Conservation (phyloP, 2,113 vertebrate genomes). For the Larimichthys crocea region DNA sequence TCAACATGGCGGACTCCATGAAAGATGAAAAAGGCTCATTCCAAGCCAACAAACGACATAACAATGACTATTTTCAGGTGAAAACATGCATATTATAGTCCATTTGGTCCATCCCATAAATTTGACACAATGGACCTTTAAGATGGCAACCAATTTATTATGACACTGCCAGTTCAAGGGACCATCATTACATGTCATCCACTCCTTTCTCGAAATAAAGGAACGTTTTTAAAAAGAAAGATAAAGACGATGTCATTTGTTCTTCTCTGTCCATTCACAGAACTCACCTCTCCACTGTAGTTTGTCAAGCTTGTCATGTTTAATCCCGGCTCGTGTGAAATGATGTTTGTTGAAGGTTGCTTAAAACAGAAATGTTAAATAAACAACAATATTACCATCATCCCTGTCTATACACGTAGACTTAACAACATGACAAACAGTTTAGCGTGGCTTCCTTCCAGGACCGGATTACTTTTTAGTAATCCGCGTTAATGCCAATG, state of each 20-base stretch:
- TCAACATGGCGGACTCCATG: no score
- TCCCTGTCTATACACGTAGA: neutral
- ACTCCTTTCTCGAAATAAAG: neutral
- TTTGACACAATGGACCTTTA: neutral
- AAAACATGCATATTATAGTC: no score
- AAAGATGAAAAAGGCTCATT: no score
- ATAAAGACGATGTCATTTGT: neutral
- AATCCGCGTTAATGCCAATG: slow-evolving; percentile 5
- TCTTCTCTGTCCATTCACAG: neutral
- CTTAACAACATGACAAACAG: neutral
- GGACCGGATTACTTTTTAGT: neutral
- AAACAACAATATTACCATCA: neutral
- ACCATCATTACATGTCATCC: neutral
- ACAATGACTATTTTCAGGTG: no score
- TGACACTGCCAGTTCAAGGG: neutral
- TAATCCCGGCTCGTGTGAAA: neutral
- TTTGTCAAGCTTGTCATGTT: neutral
- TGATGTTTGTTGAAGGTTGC: neutral
- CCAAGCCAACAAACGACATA: no score
- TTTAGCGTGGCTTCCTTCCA: neutral
- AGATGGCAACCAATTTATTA: neutral
- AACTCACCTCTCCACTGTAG: neutral
- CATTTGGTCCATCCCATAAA: no score
- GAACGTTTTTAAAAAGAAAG: neutral
- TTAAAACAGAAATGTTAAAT: slow-evolving; percentile 1